Evolutionary conservation across 2,113 vertebrate species (phyloP), one percentile per base, ranked within the genome.

Genomic region (human): DNA sequence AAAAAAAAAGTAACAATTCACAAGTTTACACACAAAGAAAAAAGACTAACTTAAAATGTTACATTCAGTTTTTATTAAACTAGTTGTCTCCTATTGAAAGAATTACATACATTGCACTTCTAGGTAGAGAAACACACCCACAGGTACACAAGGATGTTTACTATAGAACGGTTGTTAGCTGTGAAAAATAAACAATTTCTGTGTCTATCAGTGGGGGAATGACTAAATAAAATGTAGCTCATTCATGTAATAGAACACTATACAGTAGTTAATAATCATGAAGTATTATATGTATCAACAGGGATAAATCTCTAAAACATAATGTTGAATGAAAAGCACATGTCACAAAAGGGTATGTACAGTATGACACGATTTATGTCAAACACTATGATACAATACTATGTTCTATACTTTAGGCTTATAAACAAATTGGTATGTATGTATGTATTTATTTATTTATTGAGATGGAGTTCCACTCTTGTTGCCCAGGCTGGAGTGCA

Each of bases 241-340:
- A 48, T 80, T 93, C 16, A 18, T 66, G n/a, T n/a, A 90, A 9
- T n/a, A 57, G 75, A 93, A 82, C 30, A 72, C 8, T 88, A 83
- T 38, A 48, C 20, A 38, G 43, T 30, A 38, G 40, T 87, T 78
- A 93, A 86, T 86, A 91, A 59, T 93, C 64, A 90, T 81, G 32
- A 95, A 95, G 20, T 68, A 57, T 43, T n/a, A 23, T 66, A 73
- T 93, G 11, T 70, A 57, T 86, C 38, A 81, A 91, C 78, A 78
- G 48, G 57, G 55, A 94, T 52, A 93, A 66, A 81, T 93, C 43
- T 90, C 81, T 55, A 64, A 91, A 94, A 75, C 38, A 88, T 64
- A 66, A 64, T 30, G 25, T 66, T 90, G 43, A 72, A 93, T 48
- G 32, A 97, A 89, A 80, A 92, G 5, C 48, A 75, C 50, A 89